Base-by-base conservation (phyloP, 2,888 invertebrate genomes). In the Polymixis flavicincta region DNA sequence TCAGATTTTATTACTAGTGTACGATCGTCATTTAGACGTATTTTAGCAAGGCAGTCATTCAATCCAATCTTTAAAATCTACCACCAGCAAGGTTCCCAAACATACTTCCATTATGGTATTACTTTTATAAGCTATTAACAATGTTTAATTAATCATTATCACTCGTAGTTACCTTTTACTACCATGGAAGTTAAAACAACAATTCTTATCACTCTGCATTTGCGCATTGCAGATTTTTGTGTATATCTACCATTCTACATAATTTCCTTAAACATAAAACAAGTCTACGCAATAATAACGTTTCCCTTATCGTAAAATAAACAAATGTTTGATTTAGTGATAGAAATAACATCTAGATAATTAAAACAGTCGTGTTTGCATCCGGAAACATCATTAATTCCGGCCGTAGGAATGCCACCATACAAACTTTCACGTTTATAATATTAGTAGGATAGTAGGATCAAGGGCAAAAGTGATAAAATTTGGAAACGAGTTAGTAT, bases 181-280 rank as follows among this genome's bases (percentile, higher is more conserved):
- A 71, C 65, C 63, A 64, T 70, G 22, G 57, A 71, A 73, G 67
- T 84, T 78, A 54, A 60, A 55, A 69, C 48, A 77, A 74, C 61
- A 84, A 67, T 63, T 80, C 71, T 83, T 83, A 83, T 83, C 84
- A 42, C 25, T 59, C 61, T 68, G 75, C 79, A 80, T 80, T 89
- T 85, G 83, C 91, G 92, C 93, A 93, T 89, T 93, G 92, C 92
- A 90, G 92, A 89, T 89, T 90, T 91, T 90, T 71, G 19, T 48
- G 45, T 67, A 42, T 48, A 60, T 59, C 60, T 75, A 45, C 17
- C 8, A 17, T 65, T 45, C 0, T 25, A 66, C 32, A 54, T 55
- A 61, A 63, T 25, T 76, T 76, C 61, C 42, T 50, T 37, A 42
- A 54, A 61, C 28, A 68, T 19, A 55, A 3, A 61, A 63, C 37